Evolutionary conservation across 2,888 invertebrate genomes (phyloP), one percentile per base, ranked within the genome.

Genomic region (Eupithecia tripunctaria): DNA sequence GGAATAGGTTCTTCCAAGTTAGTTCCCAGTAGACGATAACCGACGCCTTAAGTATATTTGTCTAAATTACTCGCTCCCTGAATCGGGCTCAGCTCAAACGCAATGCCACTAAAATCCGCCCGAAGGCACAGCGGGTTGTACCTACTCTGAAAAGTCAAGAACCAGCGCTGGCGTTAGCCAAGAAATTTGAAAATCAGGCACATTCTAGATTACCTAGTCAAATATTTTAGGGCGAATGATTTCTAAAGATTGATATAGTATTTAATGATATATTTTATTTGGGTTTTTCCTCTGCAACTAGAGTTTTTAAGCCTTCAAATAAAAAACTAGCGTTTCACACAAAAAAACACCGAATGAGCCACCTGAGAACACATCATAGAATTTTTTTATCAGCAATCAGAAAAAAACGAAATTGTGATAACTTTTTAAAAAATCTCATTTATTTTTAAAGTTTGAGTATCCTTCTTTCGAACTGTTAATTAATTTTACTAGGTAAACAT

Each of bases 21-120:
- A 56, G 32, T n/a, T 60, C 18, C 29, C 21, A 63, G 60, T 60
- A 62, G 32, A 51, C 51, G 3, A 21, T 21, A 21, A 21, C 21
- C 62, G n/a, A 36, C 10, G 62, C 32, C 62, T 63, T 63, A 79
- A 79, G 78, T 76, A 79, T 83, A 79, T 84, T 83, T 83, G 80
- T 80, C 80, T 80, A 82, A 81, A 84, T 84, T 83, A 83, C 80
- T 78, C 77, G 79, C 77, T 77, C 75, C 74, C 75, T 74, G 72
- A 74, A 76, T 71, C 72, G 10, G 21, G 68, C 76, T 75, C 73
- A 36, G 68, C 77, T 75, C 73, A 64, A 75, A 67, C 74, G 79
- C 74, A 74, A 77, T 72, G 75, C 71, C 71, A 79, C 80, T 78
- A 70, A 78, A 76, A 78, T 72, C 63, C 72, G 75, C 76, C 77